Conservation (phyloP, 2,113 vertebrate genomes). For the Pygoscelis antarcticus region DNA sequence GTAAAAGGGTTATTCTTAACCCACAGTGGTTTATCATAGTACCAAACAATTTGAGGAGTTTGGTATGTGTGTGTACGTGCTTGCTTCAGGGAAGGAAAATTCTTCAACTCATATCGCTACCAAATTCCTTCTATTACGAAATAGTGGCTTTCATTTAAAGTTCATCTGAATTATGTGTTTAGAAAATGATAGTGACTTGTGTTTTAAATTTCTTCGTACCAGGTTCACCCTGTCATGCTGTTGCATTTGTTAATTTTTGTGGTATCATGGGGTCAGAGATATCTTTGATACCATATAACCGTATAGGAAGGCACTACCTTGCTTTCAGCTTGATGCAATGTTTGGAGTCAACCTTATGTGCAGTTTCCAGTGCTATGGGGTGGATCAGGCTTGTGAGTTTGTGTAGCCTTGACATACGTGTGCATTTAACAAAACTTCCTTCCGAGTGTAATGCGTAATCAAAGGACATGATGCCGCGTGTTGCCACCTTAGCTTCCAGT, state of each 20-base stretch:
- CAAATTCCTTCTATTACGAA: not conserved
- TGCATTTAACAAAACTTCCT: not conserved
- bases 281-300: not conserved
- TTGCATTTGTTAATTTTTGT: not conserved
- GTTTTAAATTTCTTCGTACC: not conserved
- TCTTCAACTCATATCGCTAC: not conserved
- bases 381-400: not conserved
- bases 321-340: not conserved
- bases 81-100: not conserved
- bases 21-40: not conserved
- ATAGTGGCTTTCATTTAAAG: not conserved
- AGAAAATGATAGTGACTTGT: not conserved
- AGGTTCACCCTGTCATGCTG: not conserved
- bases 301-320: not conserved
- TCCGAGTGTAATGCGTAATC: fast-evolving
- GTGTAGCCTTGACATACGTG: not conserved
- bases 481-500: not conserved
- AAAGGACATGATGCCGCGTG: fast-evolving
- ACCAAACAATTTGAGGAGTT: not conserved
- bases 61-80: too few species aligned
- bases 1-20: not conserved
- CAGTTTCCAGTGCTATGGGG: not conserved
- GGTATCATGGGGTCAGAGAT: not conserved
- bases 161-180: not conserved
- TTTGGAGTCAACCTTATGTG: not conserved